These are phyloP conservation scores for Cephalophus harveyi DNA, from an alignment of 2,113 vertebrate species.

Conservation along the genomic window DNA sequence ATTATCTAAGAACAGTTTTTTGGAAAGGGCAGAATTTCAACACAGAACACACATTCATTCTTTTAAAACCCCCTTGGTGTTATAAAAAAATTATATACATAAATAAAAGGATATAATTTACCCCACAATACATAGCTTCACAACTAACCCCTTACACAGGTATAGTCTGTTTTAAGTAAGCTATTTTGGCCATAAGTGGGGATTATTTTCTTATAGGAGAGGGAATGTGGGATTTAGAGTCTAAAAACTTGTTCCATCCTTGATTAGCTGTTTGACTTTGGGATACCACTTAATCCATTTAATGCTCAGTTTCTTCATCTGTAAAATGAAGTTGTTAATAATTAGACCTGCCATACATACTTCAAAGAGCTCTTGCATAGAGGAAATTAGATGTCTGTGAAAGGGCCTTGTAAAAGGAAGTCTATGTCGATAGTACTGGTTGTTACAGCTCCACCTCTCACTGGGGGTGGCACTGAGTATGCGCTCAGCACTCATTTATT, in stretches of 20 bases:
- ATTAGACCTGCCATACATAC: neutral
- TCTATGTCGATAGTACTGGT: neutral
- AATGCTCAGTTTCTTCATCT: neutral
- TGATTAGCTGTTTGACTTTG: neutral
- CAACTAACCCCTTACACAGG: neutral
- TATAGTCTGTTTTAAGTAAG: neutral
- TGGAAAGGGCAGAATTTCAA: neutral
- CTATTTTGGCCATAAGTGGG: neutral
- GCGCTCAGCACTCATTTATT: neutral
- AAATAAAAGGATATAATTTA: neutral
- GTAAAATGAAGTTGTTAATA: neutral
- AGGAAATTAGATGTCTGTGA: neutral
- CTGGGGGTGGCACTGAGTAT: neutral
- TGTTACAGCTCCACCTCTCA: neutral
- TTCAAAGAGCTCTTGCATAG: neutral
- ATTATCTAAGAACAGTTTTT: neutral
- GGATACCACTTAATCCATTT: neutral
- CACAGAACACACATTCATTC: neutral
- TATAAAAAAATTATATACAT: neutral
- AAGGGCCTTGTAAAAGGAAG: neutral
- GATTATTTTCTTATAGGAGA: constrained; percentile 8
- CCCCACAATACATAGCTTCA: neutral
- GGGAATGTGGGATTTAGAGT: neutral
- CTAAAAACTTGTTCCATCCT: neutral
- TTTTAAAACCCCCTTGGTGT: neutral